A percentile compares a stretch with the other conserved stretches of the same genome.
Conservation (phyloP, 2,797 vertebrate species). For the Dryobates pubescens region DNA sequence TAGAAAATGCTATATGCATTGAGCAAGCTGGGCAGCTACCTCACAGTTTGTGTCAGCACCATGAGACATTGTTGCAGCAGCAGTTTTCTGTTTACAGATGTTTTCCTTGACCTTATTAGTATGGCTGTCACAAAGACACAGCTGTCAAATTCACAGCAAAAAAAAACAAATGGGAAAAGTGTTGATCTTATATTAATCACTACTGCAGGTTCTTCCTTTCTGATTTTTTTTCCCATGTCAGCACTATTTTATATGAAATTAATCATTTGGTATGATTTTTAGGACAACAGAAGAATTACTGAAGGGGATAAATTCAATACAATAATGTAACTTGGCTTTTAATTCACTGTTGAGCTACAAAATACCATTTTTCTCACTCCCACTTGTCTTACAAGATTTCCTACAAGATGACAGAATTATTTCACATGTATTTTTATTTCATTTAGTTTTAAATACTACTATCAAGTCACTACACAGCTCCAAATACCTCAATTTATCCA, state of each 20-base stretch:
- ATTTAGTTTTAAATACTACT: neutral
- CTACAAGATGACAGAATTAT: neutral
- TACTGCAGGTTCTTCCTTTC: neutral
- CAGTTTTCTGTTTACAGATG: neutral
- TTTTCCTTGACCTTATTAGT: slow-evolving; percentile 50
- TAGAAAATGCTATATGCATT: neutral
- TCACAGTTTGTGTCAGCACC: neutral
- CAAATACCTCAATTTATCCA: neutral
- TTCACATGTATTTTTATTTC: neutral
- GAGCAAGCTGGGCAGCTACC: neutral
- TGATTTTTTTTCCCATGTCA: neutral
- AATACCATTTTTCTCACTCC: neutral
- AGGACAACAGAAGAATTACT: neutral
- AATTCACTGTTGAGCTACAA: neutral
- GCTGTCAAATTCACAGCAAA: slow-evolving; percentile 33
- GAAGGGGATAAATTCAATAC: neutral
- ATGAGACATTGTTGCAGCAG: neutral
- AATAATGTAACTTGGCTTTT: neutral
- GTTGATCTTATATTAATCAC: neutral
- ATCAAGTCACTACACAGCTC: neutral
- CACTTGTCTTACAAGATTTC: neutral
- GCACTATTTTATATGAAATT: slow-evolving; percentile 30
- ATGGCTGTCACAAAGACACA: neutral
- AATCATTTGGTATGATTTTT: neutral
- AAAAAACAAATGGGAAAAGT: neutral